phyloP scores from a whole-genome alignment of 2,113 vertebrate species.

The Machaerirhynchus nigripectus region DNA sequence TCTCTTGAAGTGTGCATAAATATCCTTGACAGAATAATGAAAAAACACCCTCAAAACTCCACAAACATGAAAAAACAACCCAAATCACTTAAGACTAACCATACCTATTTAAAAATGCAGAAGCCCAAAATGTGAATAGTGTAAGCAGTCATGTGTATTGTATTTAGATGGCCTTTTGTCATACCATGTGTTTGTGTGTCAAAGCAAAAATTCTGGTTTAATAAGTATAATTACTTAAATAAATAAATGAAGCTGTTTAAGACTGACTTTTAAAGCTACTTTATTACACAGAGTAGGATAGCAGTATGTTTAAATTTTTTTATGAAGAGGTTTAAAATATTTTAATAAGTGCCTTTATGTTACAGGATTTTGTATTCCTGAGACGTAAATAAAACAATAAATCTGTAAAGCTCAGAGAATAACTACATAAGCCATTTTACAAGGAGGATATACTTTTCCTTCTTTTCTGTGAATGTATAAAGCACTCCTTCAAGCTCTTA shows the following conservation, averaged over 20 bases:
- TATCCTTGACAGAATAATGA: not conserved
- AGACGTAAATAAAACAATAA: slow-evolving; percentile 66
- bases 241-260: not conserved
- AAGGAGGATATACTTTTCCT: slow-evolving; percentile 56
- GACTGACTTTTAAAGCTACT: not conserved
- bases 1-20: not conserved
- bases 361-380: slow-evolving; percentile 21
- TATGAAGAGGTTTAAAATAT: not conserved
- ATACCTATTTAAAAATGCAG: not conserved
- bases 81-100: not conserved
- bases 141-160: not conserved
- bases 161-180: not conserved
- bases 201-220: not conserved
- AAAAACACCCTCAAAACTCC: not conserved
- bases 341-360: slow-evolving; percentile 9
- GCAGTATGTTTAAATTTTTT: not conserved
- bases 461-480: slow-evolving; percentile 73
- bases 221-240: not conserved
- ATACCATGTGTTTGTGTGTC: not conserved
- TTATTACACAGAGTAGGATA: not conserved
- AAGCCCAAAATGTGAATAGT: not conserved
- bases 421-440: slow-evolving; percentile 60
- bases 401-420: slow-evolving; percentile 32
- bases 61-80: not conserved
- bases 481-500: slow-evolving; percentile 83